Conservation (phyloP, 2,797 vertebrate genomes). For the Caiman crocodilus region DNA sequence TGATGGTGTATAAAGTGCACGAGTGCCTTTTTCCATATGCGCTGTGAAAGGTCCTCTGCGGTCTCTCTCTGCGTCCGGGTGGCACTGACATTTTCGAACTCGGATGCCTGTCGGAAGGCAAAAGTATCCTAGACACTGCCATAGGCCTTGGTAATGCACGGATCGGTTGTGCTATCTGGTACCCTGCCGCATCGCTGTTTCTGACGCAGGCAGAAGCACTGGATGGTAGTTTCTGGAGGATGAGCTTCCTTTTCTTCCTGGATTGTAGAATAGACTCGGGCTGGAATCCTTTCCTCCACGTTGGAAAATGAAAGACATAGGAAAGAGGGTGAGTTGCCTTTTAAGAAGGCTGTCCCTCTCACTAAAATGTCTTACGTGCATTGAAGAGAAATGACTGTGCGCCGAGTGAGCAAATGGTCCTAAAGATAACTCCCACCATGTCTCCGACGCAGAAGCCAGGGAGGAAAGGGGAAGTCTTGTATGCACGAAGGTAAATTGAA, state of each 20-base stretch:
- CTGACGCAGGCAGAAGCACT: background rate
- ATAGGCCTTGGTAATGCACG: background rate
- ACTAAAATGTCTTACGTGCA: background rate
- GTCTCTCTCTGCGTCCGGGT: background rate
- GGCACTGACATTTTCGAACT: slow-evolving; percentile 2
- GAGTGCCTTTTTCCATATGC: background rate
- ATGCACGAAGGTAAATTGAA: background rate
- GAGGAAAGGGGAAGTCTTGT: background rate
- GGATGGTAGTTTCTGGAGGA: background rate
- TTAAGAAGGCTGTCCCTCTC: background rate
- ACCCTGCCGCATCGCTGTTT: background rate
- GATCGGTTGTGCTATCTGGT: background rate
- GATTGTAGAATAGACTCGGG: background rate
- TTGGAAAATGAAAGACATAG: background rate
- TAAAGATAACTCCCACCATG: background rate
- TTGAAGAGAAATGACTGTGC: background rate
- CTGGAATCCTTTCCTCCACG: background rate
- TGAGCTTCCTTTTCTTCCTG: background rate
- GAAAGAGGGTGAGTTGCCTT: background rate
- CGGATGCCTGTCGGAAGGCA: slow-evolving; percentile 5
- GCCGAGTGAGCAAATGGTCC: background rate
- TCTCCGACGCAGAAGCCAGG: background rate
- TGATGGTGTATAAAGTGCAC: background rate
- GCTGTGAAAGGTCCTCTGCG: background rate
- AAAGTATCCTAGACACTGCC: background rate